A percentile compares a stretch with the other conserved stretches of the same genome.
Conservation (phyloP, 1,140 invertebrate genomes). For the Aphaenogaster rudis region DNA sequence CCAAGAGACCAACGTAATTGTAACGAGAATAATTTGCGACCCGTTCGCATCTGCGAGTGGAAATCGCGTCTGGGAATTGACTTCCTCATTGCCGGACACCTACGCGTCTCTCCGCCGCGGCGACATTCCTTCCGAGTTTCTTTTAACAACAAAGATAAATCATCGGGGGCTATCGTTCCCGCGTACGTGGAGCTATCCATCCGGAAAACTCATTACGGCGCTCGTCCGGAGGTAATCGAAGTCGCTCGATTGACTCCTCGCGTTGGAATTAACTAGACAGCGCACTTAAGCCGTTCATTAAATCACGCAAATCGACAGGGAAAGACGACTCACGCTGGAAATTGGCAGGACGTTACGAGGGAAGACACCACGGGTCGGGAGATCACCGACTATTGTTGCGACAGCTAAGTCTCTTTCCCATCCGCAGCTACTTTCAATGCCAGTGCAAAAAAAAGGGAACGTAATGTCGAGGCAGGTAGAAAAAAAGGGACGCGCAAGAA, state of each 20-base stretch:
- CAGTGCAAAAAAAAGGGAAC: not conserved
- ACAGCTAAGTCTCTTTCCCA: slow-evolving; percentile 13
- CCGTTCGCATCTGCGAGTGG: not conserved
- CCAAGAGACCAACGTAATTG: not conserved
- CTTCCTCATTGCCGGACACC: slow-evolving; percentile 54
- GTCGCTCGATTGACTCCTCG: slow-evolving; percentile 53
- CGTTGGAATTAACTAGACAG: slow-evolving; percentile 32
- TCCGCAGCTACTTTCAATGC: slow-evolving; percentile 13
- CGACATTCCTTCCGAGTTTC: slow-evolving; percentile 35
- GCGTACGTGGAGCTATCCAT: not conserved
- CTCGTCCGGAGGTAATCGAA: slow-evolving; percentile 36
- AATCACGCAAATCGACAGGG: slow-evolving; percentile 41
- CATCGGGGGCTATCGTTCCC: slow-evolving; percentile 6
- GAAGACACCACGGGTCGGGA: not conserved
- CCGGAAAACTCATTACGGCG: slow-evolving; percentile 49
- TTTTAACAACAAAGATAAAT: slow-evolving; percentile 39
- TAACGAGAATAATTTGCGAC: slow-evolving; percentile 25
- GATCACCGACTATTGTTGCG: slow-evolving; percentile 34
- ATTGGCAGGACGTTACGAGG: slow-evolving; percentile 13
- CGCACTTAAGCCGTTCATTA: slow-evolving; percentile 11
- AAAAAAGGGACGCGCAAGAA: slow-evolving; percentile 22
- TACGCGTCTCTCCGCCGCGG: not conserved
- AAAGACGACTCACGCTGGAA: not conserved
- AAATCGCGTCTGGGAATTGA: slow-evolving; percentile 15
- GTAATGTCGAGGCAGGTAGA: not conserved